A percentile compares a stretch with the other conserved stretches of the same genome.
These are phyloP conservation scores for Odontomachus brunneus DNA, from an alignment of 1,140 invertebrate species.

Conservation along the genomic window DNA sequence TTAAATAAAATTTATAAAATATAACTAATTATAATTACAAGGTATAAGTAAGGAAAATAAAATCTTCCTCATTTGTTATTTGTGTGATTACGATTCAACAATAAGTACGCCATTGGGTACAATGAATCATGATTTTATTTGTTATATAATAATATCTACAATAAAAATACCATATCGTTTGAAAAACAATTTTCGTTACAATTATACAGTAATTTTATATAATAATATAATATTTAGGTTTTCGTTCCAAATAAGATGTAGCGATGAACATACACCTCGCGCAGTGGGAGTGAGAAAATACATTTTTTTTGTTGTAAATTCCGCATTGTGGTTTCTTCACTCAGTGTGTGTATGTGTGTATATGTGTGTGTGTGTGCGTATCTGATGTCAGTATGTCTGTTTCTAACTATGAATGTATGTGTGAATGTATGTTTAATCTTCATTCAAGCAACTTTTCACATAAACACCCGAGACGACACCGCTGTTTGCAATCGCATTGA, in stretches of 20 bases:
- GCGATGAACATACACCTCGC: conserved; percentile 83
- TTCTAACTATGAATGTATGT: neutral
- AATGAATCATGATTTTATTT: conserved; percentile 85
- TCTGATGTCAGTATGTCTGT: neutral
- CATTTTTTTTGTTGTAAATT: conserved; percentile 83
- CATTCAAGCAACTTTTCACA: conserved; percentile 68
- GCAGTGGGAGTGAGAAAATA: conserved; percentile 84
- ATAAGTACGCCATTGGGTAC: conserved; percentile 62
- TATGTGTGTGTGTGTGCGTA: conserved; percentile 38
- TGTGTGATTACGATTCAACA: neutral
- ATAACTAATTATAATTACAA: too few relatives aligned
- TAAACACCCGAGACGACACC: conserved; percentile 74
- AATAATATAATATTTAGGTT: conserved; percentile 84
- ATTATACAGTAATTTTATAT: conserved; percentile 85
- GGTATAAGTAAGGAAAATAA: too few relatives aligned
- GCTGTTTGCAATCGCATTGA: conserved; percentile 1
- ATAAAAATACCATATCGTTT: conserved; percentile 86
- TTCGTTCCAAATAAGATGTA: conserved; percentile 84
- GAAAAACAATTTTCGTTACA: conserved; percentile 85
- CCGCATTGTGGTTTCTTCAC: conserved; percentile 81
- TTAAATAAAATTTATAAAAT: too few relatives aligned
- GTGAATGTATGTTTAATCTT: neutral
- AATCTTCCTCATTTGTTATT: too few relatives aligned
- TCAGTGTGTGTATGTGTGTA: conserved; percentile 64
- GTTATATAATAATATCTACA: conserved; percentile 86